Evolutionary conservation across 2,888 invertebrate genomes (phyloP), one percentile per base, ranked within the genome.

Genomic region (Diarsia dahlii): DNA sequence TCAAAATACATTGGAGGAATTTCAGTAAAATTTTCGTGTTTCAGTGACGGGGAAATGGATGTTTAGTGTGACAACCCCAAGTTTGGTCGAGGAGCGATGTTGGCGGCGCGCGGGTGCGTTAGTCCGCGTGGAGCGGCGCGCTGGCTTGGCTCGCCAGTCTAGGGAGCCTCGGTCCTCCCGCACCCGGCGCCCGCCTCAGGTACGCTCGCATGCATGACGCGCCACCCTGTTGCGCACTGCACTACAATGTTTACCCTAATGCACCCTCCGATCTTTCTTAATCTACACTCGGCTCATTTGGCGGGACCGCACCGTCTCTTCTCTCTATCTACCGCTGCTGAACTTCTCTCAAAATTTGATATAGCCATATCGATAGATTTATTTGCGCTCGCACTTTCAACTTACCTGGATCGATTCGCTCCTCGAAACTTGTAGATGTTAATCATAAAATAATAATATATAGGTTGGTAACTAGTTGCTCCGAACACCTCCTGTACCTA

Each of bases 221-320:
- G 82, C 94, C 94, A 94, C 94, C 95, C 95, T 95, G 95, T 95
- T 95, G 95, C 95, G 95, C 95, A 93, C 91, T 94, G 93, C 95
- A 95, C 94, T 89, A 90, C 93, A 91, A 93, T 94, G 94, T 94
- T 94, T 93, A 94, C 93, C 89, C 90, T 88, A 76, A 86, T 84
- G 88, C 87, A 88, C 88, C 80, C 78, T 79, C 78, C 63, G 77
- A 77, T 81, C 83, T 89, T 88, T 85, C 89, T 90, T 88, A 85
- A 85, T 85, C 88, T 87, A 87, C 89, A 87, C 84, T 82, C 71
- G 68, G 70, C 76, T 81, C 78, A 80, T 86, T 87, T 90, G 86
- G 89, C 89, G 89, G 89, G 88, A 84, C 81, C 74, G 65, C 62
- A 66, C 67, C 67, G 81, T 82, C 78, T 84, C 74, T 81, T 80